Evolutionary conservation across 2,797 vertebrate species (phyloP).

Genomic region (Bradypus variegatus): DNA sequence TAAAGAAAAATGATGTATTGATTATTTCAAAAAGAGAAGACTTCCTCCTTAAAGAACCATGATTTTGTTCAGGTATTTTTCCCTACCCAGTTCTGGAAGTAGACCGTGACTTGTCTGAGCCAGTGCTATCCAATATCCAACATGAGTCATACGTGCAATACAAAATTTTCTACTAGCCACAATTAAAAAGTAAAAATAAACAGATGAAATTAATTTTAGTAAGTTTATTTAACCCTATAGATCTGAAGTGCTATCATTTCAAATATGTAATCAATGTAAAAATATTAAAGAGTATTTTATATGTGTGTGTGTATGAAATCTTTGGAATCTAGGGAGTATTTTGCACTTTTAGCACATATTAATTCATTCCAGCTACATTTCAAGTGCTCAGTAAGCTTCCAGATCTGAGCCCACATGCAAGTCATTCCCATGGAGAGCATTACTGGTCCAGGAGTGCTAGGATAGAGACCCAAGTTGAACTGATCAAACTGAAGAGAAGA

Average conservation of each 20-base stretch:
- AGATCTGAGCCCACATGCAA: neutral
- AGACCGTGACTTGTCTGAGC: neutral
- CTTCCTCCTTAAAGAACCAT: neutral
- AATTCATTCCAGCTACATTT: neutral
- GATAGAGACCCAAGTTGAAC: neutral
- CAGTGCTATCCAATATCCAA: neutral
- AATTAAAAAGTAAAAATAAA: constrained; percentile 32
- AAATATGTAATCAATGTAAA: neutral
- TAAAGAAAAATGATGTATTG: neutral
- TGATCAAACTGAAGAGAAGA: neutral
- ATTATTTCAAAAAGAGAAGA: constrained; percentile 18
- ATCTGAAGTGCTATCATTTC: neutral
- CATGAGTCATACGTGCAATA: neutral
- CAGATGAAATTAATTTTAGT: neutral
- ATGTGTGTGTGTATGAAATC: neutral
- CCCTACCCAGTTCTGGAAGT: neutral
- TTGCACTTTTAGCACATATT: neutral
- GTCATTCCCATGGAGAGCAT: neutral
- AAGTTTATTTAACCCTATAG: neutral
- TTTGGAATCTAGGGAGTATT: neutral
- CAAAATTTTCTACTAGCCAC: neutral
- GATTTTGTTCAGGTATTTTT: neutral
- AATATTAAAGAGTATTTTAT: neutral
- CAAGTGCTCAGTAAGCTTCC: neutral
- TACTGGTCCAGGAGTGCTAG: neutral